Conservation (phyloP, 2,888 invertebrate species). For the Pardosa pseudoannulata region DNA sequence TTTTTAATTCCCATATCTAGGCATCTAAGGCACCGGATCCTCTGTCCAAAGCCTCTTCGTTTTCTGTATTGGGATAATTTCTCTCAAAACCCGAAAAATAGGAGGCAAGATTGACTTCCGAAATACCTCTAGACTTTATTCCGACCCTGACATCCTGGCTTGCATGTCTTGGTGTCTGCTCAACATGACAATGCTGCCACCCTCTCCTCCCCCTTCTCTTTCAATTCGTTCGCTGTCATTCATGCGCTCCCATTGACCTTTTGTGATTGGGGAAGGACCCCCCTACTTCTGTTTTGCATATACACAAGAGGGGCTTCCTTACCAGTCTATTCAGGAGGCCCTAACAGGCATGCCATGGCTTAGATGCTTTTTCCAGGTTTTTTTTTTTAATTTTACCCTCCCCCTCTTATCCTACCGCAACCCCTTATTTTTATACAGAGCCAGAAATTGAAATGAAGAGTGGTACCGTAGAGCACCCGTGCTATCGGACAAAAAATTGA, state of each 20-base stretch:
- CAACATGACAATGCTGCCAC: constrained; percentile 59
- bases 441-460: too few relatives aligned
- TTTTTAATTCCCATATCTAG: too few relatives aligned
- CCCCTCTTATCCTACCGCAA: neutral
- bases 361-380: neutral
- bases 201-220: constrained; percentile 19
- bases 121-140: constrained; percentile 15
- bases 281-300: constrained; percentile 67
- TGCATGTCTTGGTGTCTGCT: constrained; percentile 57
- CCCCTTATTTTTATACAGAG: too few relatives aligned
- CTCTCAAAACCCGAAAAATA: too few relatives aligned
- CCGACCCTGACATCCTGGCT: constrained; percentile 37
- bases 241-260: constrained; percentile 65
- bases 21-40: too few relatives aligned
- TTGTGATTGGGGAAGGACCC: constrained; percentile 46
- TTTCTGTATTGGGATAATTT: too few relatives aligned
- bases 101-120: too few relatives aligned
- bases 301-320: constrained; percentile 56
- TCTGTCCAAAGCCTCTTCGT: too few relatives aligned
- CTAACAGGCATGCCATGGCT: constrained; percentile 5
- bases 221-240: constrained; percentile 45
- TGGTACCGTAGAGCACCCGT: too few relatives aligned
- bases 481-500: too few relatives aligned
- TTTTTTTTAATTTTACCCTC: neutral
- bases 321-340: constrained; percentile 12